These are phyloP conservation scores for Sanderia malayensis DNA, from an alignment of 30 jellyfish, hydroid and myxozoan species.

Conservation along the genomic window DNA sequence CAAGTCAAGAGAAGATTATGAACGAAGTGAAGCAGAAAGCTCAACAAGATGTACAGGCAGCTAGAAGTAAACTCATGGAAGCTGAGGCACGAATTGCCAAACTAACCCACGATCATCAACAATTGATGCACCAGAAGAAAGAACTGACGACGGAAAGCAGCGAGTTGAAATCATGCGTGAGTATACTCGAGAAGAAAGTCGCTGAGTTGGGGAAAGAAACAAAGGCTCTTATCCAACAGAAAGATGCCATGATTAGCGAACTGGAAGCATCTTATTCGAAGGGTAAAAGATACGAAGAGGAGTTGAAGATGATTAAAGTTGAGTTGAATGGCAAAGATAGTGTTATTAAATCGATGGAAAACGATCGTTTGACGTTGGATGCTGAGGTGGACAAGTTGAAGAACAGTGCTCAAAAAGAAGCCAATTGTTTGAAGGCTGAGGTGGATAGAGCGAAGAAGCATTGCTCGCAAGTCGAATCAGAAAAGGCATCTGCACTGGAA, in stretches of 20 bases:
- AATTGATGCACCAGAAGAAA: background rate
- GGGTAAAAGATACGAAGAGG: conserved; percentile 49
- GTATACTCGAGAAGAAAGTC: conserved; percentile 27
- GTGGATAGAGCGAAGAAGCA: conserved; percentile 42
- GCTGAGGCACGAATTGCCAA: conserved; percentile 32
- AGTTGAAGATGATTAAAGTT: conserved; percentile 17
- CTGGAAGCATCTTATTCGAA: conserved; percentile 49
- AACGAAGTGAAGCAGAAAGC: conserved; percentile 44
- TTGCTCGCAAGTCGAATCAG: conserved; percentile 28
- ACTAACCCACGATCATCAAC: conserved; percentile 20
- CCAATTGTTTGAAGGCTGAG: conserved; percentile 44
- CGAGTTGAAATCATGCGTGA: conserved; percentile 7
- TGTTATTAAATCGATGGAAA: conserved; percentile 12
- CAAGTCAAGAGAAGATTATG: conserved; percentile 31
- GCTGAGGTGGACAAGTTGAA: conserved; percentile 42
- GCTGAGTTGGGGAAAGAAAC: conserved; percentile 41
- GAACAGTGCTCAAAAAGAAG: conserved; percentile 56
- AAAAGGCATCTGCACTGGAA: conserved; percentile 44
- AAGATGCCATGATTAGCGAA: conserved; percentile 58
- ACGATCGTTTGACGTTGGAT: background rate
- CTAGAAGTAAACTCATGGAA: conserved; percentile 34
- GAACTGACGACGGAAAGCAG: conserved; percentile 24
- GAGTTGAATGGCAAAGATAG: conserved; percentile 25
- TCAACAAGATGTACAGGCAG: conserved; percentile 47
- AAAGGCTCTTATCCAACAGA: conserved; percentile 50